These are phyloP conservation scores for Macrosoma leucophasiata DNA, from an alignment of 2,888 invertebrate species.

Conservation along the genomic window DNA sequence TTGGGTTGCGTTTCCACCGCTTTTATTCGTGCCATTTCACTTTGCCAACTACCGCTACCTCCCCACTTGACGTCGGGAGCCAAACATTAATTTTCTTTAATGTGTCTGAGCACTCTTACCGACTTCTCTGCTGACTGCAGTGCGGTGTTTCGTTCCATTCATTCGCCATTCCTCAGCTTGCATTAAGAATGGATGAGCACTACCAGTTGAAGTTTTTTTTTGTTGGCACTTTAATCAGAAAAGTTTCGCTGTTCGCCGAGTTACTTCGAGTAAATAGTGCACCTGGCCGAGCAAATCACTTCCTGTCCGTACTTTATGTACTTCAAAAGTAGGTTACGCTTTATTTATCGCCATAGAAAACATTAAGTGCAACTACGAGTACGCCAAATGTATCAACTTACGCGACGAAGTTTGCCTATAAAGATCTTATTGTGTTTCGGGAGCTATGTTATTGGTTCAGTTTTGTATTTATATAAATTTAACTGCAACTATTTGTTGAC, in stretches of 20 bases:
- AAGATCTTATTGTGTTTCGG: no score
- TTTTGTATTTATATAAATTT: no score
- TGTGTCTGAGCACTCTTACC: constrained; percentile 73
- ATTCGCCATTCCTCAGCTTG: constrained; percentile 58
- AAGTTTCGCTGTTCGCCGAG: constrained; percentile 42
- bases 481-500: no score
- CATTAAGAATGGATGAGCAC: constrained; percentile 67
- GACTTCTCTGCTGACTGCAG: constrained; percentile 59
- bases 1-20: constrained; percentile 51
- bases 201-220: constrained; percentile 52
- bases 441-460: no score
- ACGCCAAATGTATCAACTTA: no score
- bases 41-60: constrained; percentile 64
- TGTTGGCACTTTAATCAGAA: constrained; percentile 63
- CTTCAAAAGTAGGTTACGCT: constrained; percentile 30
- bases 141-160: constrained; percentile 73
- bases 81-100: constrained; percentile 76
- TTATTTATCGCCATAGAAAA: constrained; percentile 26
- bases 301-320: constrained; percentile 38
- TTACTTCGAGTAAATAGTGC: constrained; percentile 45
- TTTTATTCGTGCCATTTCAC: constrained; percentile 68
- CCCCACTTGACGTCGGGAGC: constrained; percentile 66
- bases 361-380: constrained; percentile 23
- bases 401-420: no score
- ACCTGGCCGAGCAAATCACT: constrained; percentile 33